Conservation (phyloP, 2,113 vertebrate genomes). For the Pelecanus crispus region DNA sequence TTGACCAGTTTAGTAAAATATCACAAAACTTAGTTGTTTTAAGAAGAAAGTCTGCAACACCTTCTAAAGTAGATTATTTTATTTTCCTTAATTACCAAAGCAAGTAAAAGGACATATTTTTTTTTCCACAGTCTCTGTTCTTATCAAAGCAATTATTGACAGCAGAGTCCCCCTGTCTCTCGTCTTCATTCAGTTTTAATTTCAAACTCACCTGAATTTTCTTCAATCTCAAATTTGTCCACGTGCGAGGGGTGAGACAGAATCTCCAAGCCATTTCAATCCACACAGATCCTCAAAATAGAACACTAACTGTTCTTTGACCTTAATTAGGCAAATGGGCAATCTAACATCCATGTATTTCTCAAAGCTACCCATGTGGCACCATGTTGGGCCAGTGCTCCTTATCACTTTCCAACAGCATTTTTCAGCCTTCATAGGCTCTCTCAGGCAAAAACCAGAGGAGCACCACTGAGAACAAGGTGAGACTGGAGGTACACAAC, state of each 20-base stretch:
- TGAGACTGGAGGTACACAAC: background rate
- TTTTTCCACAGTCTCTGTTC: background rate
- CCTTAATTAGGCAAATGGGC: background rate
- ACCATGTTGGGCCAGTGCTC: background rate
- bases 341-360: background rate
- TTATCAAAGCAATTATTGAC: background rate
- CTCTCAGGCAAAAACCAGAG: background rate
- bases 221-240: background rate
- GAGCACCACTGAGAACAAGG: background rate
- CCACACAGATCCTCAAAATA: background rate
- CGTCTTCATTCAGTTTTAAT: background rate
- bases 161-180: background rate
- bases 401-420: background rate
- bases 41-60: background rate
- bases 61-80: background rate
- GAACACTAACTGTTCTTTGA: background rate
- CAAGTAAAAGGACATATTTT: background rate
- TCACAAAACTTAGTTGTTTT: background rate
- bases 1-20: background rate
- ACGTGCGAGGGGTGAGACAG: background rate
- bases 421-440: background rate
- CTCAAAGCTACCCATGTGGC: background rate
- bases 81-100: background rate
- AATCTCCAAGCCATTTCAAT: background rate
- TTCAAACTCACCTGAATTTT: background rate